phyloP scores from a whole-genome alignment of 2,888 invertebrate genomes.

The Drosophila aldrichi region DNA sequence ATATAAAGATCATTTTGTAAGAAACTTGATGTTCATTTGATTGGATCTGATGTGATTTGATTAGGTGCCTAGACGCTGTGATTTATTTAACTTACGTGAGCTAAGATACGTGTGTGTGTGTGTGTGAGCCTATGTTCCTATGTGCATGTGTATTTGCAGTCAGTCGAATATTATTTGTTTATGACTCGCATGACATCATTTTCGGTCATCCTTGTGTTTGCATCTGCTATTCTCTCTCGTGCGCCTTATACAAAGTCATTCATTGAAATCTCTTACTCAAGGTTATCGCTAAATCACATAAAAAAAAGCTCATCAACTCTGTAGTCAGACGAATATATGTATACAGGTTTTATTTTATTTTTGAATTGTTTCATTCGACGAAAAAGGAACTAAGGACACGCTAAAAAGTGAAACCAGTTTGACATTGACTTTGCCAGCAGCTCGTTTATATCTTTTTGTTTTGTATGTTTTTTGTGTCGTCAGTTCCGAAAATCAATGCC shows the following conservation, averaged over 20 bases:
- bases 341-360: slow-evolving; percentile 34
- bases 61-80: slow-evolving; percentile 34
- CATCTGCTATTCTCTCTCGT: slow-evolving; percentile 58
- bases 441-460: slow-evolving; percentile 12
- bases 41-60: slow-evolving; percentile 29
- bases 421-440: slow-evolving; percentile 62
- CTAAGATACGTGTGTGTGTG: slow-evolving; percentile 3
- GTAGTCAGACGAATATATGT: slow-evolving; percentile 9
- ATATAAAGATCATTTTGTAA: slow-evolving; percentile 9
- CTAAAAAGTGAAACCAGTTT: slow-evolving; percentile 74
- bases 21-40: slow-evolving; percentile 10
- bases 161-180: slow-evolving; percentile 33
- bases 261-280: slow-evolving; percentile 73
- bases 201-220: slow-evolving; percentile 69
- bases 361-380: slow-evolving; percentile 41
- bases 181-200: slow-evolving; percentile 63
- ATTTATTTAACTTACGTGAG: slow-evolving; percentile 55
- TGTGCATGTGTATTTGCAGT: neutral
- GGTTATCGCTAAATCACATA: slow-evolving; percentile 68
- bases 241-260: slow-evolving; percentile 48
- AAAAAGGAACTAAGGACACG: slow-evolving; percentile 76
- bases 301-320: slow-evolving; percentile 41
- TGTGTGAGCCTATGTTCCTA: neutral
- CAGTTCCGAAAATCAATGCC: slow-evolving; percentile 57
- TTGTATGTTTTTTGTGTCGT: slow-evolving; percentile 18